Evolutionary conservation across 2,888 invertebrate genomes (phyloP), one percentile per base, ranked within the genome.

Genomic region (Xestia rhomboidea): DNA sequence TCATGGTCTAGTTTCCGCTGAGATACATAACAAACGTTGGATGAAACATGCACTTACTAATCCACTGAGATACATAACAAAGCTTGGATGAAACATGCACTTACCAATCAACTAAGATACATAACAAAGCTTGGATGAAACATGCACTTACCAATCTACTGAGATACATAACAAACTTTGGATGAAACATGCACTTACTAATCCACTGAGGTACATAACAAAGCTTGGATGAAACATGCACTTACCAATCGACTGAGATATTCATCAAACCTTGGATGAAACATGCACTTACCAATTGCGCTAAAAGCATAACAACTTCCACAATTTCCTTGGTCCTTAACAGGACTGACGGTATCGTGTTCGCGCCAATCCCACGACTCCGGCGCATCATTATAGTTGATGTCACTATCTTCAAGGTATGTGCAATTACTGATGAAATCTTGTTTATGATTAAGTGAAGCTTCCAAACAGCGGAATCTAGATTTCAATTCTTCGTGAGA

Each of bases 261-360:
- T n/a, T n/a, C n/a, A n/a, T n/a, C n/a, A n/a, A 41, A 41, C 41
- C 3, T 38, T 46, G 7, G 44, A 64, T 60, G 0, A 21, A 54
- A 38, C 0, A 57, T 24, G 10, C 1, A 73, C 80, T 76, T 69
- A 90, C 91, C 91, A 67, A 72, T 73, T 2, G 84, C 24, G 75
- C 89, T 88, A 68, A 91, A 92, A 51, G 98, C 97, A 98, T 98
- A 99, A 95, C 98, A 99, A 54, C 98, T 98, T 46, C 98, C 98
- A 92, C 98, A 98, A 69, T 94, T 93, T 38, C 97, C 97, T 95
- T 99, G 98, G 94, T 98, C 97, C 91, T 98, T 99, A 30, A 99
- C 97, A 0, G 95, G 96, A 1, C 98, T 98, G 4, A 99, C 98
- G 34, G 98, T 98, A 11, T 98, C 98, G 60, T 97, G 91, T 4